A percentile compares a stretch with the other conserved stretches of the same genome.
Evolutionary conservation across 1,140 invertebrate genomes (phyloP).

Genomic region (Tribolium madens): DNA sequence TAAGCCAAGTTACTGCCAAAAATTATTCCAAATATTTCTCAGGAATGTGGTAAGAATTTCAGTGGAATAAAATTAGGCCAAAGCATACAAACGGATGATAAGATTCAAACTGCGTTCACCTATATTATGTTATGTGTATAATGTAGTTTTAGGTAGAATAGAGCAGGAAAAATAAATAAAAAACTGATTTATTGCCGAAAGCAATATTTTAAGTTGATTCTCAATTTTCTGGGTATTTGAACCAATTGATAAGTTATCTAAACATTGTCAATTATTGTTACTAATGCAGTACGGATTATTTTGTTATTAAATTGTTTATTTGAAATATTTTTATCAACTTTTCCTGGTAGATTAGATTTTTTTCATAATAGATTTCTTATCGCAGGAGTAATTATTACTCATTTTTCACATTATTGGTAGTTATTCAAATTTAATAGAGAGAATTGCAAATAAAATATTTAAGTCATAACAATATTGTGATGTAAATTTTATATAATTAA

Average conservation of each 20-base stretch:
- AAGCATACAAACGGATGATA: slow-evolving; percentile 19
- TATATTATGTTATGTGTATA: slow-evolving; percentile 42
- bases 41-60: slow-evolving; percentile 29
- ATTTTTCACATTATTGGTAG: neutral
- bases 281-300: neutral
- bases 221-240: neutral
- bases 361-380: neutral
- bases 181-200: neutral
- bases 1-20: slow-evolving; percentile 39
- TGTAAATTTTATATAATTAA: neutral
- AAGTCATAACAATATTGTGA: slow-evolving; percentile 21
- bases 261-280: too few relatives aligned
- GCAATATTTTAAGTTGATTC: slow-evolving; percentile 27
- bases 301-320: neutral
- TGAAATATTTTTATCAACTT: neutral
- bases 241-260: too few relatives aligned
- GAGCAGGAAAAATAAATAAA: neutral
- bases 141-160: slow-evolving; percentile 36
- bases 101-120: slow-evolving; percentile 17
- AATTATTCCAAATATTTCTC: slow-evolving; percentile 36
- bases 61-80: slow-evolving; percentile 19
- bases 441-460: too few relatives aligned
- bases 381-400: neutral
- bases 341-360: neutral
- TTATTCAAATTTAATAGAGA: neutral